A percentile compares a stretch with the other conserved stretches of the same genome.
phyloP scores from a whole-genome alignment of 1,140 invertebrate genomes.

The Sogatella furcifera region DNA sequence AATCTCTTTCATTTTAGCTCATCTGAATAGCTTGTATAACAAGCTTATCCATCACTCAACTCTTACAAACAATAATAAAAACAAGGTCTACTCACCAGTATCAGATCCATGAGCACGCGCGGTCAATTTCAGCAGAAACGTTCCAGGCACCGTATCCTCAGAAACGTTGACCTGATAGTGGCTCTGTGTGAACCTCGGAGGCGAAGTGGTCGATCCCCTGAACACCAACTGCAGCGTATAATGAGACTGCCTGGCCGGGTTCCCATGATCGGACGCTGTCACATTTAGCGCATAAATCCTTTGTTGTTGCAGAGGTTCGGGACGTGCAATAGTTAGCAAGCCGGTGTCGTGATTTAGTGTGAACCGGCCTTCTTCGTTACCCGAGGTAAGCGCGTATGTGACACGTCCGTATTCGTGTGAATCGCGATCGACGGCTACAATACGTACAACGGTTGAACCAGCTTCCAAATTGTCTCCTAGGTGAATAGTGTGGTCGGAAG shows the following conservation, averaged over 20 bases:
- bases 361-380: constrained; percentile 74
- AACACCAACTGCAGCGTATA: constrained; percentile 53
- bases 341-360: constrained; percentile 66
- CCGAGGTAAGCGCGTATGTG: constrained; percentile 67
- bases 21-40: too few relatives aligned
- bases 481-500: constrained; percentile 36
- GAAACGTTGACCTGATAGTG: constrained; percentile 66
- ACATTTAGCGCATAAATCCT: constrained; percentile 47
- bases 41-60: too few relatives aligned
- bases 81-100: neutral
- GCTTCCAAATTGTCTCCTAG: constrained; percentile 38
- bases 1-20: too few relatives aligned
- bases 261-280: constrained; percentile 72
- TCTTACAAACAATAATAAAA: too few relatives aligned
- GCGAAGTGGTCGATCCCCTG: constrained; percentile 59
- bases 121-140: constrained; percentile 62
- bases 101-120: constrained; percentile 44
- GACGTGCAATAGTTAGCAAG: constrained; percentile 58
- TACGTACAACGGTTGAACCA: constrained; percentile 44
- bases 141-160: constrained; percentile 66
- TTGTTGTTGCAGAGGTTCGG: constrained; percentile 26
- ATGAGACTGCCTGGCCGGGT: constrained; percentile 49
- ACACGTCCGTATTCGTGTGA: constrained; percentile 75
- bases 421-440: constrained; percentile 80
- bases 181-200: constrained; percentile 66